Conservation (phyloP, 2,113 vertebrate genomes). For the Xiphophorus maculatus region DNA sequence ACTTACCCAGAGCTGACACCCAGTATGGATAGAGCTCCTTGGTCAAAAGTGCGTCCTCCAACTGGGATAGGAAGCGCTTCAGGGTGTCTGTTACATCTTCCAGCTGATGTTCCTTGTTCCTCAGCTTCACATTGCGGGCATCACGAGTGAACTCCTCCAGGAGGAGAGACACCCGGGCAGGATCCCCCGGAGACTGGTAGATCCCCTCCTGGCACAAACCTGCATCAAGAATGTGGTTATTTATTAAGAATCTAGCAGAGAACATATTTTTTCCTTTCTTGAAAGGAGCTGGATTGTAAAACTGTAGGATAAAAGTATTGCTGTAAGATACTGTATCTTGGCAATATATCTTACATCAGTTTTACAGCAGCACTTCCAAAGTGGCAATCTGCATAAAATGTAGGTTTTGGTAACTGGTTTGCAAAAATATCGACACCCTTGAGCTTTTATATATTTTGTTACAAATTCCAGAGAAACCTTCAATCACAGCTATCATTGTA, state of each 20-base stretch:
- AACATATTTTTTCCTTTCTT: not conserved
- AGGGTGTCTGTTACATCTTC: constrained; percentile 90
- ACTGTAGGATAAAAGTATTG: constrained; percentile 20
- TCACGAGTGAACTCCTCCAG: constrained; percentile 89
- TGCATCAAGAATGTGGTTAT: constrained; percentile 50
- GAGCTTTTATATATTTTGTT: no score
- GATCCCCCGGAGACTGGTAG: constrained; percentile 86
- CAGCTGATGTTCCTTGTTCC: constrained; percentile 86
- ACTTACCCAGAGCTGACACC: constrained; percentile 90
- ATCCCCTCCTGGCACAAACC: constrained; percentile 90
- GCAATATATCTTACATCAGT: constrained; percentile 13
- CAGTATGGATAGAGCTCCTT: constrained; percentile 98
- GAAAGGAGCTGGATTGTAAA: no score
- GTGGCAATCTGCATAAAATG: not conserved
- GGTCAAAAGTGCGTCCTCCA: constrained; percentile 90
- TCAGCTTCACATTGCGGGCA: constrained; percentile 91
- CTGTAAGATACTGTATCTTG: constrained; percentile 21
- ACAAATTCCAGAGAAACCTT: no score
- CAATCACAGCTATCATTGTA: no score
- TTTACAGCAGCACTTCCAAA: constrained; percentile 8
- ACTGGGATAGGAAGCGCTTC: constrained; percentile 87
- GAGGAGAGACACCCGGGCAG: constrained; percentile 79
- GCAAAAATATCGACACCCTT: no score
- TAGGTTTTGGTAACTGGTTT: not conserved
- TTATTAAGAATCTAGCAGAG: not conserved